A percentile compares a stretch with the other conserved stretches of the same genome.
These are phyloP conservation scores for Vultur gryphus DNA, from an alignment of 2,797 vertebrate genomes.

Conservation along the genomic window DNA sequence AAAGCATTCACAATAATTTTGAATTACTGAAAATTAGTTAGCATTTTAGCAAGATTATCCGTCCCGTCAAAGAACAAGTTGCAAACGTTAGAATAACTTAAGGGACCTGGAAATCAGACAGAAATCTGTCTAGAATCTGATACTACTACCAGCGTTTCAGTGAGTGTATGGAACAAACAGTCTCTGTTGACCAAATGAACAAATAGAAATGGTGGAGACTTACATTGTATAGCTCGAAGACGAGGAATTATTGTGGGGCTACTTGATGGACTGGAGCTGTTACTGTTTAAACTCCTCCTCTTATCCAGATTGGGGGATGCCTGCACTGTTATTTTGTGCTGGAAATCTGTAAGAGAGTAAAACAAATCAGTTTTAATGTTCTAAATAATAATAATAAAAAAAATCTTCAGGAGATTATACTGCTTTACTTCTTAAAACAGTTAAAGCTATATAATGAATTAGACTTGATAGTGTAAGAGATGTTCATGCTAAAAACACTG, in stretches of 20 bases:
- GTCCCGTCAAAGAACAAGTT: neutral
- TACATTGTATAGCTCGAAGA: slow-evolving; percentile 92
- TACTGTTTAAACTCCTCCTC: slow-evolving; percentile 89
- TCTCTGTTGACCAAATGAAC: neutral
- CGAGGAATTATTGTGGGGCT: slow-evolving; percentile 92
- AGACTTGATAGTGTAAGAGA: neutral
- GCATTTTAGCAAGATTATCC: neutral
- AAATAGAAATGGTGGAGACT: slow-evolving; percentile 38
- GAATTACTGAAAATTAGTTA: neutral
- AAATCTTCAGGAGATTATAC: neutral
- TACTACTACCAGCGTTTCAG: neutral
- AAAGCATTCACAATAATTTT: neutral
- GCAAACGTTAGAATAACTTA: neutral
- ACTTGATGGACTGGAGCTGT: slow-evolving; percentile 88
- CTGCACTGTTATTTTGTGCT: slow-evolving; percentile 96
- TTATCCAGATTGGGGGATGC: slow-evolving; percentile 93
- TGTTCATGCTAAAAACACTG: neutral
- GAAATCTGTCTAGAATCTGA: neutral
- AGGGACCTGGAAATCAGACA: neutral
- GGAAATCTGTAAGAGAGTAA: slow-evolving; percentile 81
- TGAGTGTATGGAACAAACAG: neutral
- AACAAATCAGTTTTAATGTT: neutral
- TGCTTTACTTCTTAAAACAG: neutral
- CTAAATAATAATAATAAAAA: neutral
- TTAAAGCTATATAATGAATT: neutral